Evolutionary conservation across 2,113 vertebrate species (phyloP), one percentile per base, ranked within the genome.

Genomic region (Holacanthus passer): DNA sequence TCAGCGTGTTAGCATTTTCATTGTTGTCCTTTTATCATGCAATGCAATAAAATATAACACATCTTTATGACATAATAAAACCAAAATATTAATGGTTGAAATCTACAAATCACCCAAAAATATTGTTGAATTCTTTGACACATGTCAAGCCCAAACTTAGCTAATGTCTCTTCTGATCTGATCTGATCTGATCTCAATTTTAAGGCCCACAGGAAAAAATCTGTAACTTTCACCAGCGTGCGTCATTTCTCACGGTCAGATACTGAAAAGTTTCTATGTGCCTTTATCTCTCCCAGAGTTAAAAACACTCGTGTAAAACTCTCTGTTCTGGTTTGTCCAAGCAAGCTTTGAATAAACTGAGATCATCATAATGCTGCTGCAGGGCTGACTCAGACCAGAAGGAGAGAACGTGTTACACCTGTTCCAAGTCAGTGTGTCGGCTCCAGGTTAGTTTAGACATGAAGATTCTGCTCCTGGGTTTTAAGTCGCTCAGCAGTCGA

Each of bases 361-460:
- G 77, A 58, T 67, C 31, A 58, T 76, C 19, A 56, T 39, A 43
- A 64, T 48, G 60, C 63, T 50, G 14, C 58, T 73, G 70, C 70
- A 41, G 72, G 35, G 52, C 70, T 67, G 71, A 52, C 31, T 72
- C 10, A 81, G 69, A 74, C 58, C n/a, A 32, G 6, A 13, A 31
- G n/a, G 37, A 37, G 6, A 45, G 29, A 78, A 37, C 43, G 56
- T 8, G 16, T 59, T 45, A 48, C 73, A 62, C 65, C 68, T 72
- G 65, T 65, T 60, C 83, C 41, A 71, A 77, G 53, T 59, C 35
- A 4, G 14, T 11, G 11, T 67, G 58, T 56, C 50, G 52, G 39
- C 81, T 79, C 59, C 70, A n/a, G 71, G 71, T 84, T 66, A 67
- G 47, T 71, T 78, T 27, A 22, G 47, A 31, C 56, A 75, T 87